phyloP scores from a whole-genome alignment of 2,888 invertebrate species.

The Acholoe squamosa region DNA sequence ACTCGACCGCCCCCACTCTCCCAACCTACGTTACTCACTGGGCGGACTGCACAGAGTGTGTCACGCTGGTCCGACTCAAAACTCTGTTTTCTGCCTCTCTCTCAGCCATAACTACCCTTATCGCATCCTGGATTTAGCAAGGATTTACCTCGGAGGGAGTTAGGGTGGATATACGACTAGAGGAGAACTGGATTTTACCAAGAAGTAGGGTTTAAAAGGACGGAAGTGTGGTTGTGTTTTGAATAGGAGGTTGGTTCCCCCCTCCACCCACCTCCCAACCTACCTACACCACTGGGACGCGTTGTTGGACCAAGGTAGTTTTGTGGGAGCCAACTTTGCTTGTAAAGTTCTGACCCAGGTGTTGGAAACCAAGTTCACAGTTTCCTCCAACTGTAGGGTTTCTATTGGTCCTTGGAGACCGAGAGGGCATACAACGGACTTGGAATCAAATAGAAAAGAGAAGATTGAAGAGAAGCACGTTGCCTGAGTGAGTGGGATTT shows the following conservation, averaged over 20 bases:
- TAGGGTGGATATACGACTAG: background rate
- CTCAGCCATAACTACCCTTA: background rate
- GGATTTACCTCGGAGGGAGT: background rate
- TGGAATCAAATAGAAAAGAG: too few relatives aligned
- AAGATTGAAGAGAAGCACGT: background rate
- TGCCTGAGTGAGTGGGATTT: background rate
- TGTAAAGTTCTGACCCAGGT: too few relatives aligned
- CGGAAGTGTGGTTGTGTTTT: conserved; percentile 7
- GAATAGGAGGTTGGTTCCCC: background rate
- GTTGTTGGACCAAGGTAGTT: too few relatives aligned
- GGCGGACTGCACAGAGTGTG: background rate
- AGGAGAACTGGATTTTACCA: too few relatives aligned
- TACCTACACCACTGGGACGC: too few relatives aligned
- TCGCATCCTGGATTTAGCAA: conserved; percentile 8
- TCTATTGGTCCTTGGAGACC: too few relatives aligned
- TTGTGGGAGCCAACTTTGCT: too few relatives aligned
- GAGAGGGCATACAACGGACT: too few relatives aligned
- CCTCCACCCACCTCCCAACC: too few relatives aligned
- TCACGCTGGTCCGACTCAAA: background rate
- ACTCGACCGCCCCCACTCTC: background rate
- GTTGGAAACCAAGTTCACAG: background rate
- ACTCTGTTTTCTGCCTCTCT: background rate
- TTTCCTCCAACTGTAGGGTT: background rate
- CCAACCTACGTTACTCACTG: conserved; percentile 36
- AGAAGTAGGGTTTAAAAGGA: background rate